Base-by-base conservation (phyloP, 2,888 invertebrate genomes). In the Cancer borealis region DNA sequence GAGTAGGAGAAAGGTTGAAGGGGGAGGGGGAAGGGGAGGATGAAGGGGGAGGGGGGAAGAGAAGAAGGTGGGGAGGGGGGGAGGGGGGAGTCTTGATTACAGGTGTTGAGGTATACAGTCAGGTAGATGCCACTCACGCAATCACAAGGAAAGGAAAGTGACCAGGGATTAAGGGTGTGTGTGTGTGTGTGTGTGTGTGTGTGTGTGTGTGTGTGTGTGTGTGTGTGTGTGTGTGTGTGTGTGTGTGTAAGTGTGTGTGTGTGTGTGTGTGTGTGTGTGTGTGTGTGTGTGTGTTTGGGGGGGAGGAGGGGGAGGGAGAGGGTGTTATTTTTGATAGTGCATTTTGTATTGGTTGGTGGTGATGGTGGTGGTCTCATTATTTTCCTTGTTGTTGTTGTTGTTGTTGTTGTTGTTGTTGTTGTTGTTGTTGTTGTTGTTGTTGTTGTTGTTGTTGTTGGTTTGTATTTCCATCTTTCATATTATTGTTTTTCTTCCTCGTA, bases 111-210 rank as follows among this genome's bases (percentile, higher is more conserved):
- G 39, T 30, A 30, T 30, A 30, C 84, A 14, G 84, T 14, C 84
- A 84, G 84, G 84, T 84, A 84, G 84, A 84, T 84, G 84, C 39
- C 84, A 84, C 84, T 84, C 84, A 84, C 84, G 84, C 84, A 84
- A 84, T 84, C 84, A 84, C 39, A 39, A 17, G 14, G 17, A 6
- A 73, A 26, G 14, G 8, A 12, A 84, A 17, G 84, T 84, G 84
- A 84, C 73, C 39, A 84, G 39, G 30, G 39, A 39, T 30, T 14
- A 84, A 0, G 84, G 0, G 26, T 84, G 39, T 73, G 73, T 73
- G 26, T 21, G 21, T 60, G 60, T 60, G 60, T 73, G 73, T 73
- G 17, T 73, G 73, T 26, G 21, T 21, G 1, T 73, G 26, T 2
- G 12, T 12, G 0, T 84, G 84, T 12, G 30, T 8, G 39, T 39